Percentiles rank a stretch among this genome's conserved stretches.
Conservation (phyloP, 2,113 vertebrate species). For the Alligator sinensis region DNA sequence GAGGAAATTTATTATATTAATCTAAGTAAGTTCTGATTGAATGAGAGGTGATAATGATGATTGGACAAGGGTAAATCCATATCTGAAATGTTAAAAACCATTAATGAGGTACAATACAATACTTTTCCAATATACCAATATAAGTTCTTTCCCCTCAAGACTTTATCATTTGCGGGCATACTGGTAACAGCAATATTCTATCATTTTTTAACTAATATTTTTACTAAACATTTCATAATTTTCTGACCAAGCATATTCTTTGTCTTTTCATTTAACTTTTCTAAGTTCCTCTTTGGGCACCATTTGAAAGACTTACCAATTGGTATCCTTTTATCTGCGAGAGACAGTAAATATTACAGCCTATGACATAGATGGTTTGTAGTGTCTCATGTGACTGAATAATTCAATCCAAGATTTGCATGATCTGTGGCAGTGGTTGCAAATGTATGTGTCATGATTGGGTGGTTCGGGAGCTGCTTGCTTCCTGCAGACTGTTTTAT, state of each 20-base stretch:
- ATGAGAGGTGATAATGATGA: not conserved
- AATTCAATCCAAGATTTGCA: too few species aligned
- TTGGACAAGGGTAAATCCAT: not conserved
- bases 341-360: too few species aligned
- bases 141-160: not conserved
- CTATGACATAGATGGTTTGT: too few species aligned
- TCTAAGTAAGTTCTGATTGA: not conserved
- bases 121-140: not conserved
- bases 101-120: not conserved
- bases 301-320: not conserved
- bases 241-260: not conserved
- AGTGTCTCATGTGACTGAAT: too few species aligned
- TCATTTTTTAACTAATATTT: not conserved
- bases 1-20: not conserved
- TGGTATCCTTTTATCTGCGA: too few species aligned
- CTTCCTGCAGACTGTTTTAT: too few species aligned
- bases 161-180: not conserved
- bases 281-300: not conserved
- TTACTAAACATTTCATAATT: not conserved
- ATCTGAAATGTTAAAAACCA: conserved; percentile 20
- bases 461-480: too few species aligned
- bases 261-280: not conserved
- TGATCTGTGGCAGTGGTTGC: too few species aligned
- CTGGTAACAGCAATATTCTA: not conserved
- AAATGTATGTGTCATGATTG: too few species aligned